Base-by-base conservation (phyloP, 2,797 vertebrate species). In the Fistularia tabacaria region DNA sequence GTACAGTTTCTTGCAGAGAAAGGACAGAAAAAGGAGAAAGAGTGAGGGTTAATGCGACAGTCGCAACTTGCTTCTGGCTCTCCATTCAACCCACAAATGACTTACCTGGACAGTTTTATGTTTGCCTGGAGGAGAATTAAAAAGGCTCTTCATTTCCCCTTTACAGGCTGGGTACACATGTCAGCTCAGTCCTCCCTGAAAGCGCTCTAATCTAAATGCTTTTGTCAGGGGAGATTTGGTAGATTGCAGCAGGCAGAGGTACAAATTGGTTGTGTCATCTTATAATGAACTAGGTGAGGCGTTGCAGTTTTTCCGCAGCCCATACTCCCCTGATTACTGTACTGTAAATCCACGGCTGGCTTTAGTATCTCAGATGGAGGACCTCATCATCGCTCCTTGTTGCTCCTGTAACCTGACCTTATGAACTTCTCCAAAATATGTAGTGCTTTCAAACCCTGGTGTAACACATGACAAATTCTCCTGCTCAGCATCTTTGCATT, bases 261-360 rank as follows among this genome's bases (percentile, higher is more conserved):
- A 90, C 90, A 92, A 91, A 92, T 92, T 92, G 90, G 83, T 90
- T 91, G 88, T 92, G 90, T 91, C 90, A 90, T 91, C 86, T 89
- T 87, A 87, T 91, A 91, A 91, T 91, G 87, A 91, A 91, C 85
- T 90, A 88, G 87, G 87, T 90, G 89, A 92, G 81, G 88, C 86
- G 76, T 89, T 90, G 85, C 83, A 85, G 84, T 87, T 89, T 90
- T 89, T 88, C 87, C 86, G 80, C 83, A 87, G 85, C 89, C 89
- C 85, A 85, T 85, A 77, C 83, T 87, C 77, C 77, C 79, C 77
- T 88, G 86, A 89, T 90, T 88, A 88, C 88, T 81, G 69, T 86
- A 87, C 81, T 90, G 85, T 87, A 88, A 86, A 84, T 85, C 76
- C 66, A 78, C 50, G 54, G 54, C 71, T 77, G 85, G 78, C 76